A percentile compares a stretch with the other conserved stretches of the same genome.
phyloP scores from a whole-genome alignment of 1,140 invertebrate genomes.

The Holotrichia oblita region DNA sequence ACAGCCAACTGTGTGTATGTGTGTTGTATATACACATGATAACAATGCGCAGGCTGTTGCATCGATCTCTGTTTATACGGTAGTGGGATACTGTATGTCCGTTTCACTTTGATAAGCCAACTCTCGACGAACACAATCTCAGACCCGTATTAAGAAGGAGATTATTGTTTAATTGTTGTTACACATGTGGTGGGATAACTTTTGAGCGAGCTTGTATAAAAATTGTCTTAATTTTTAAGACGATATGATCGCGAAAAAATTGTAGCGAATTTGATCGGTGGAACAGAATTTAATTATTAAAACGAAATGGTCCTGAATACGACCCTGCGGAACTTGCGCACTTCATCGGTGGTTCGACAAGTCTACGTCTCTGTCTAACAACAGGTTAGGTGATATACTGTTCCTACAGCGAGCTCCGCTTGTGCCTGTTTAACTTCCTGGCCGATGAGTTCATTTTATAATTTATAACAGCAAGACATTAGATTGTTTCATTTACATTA shows the following conservation, averaged over 20 bases:
- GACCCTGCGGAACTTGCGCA: background rate
- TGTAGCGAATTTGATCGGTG: too few relatives aligned
- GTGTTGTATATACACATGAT: background rate
- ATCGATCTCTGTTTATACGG: slow-evolving; percentile 22
- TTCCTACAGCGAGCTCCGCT: background rate
- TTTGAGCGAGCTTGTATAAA: too few relatives aligned
- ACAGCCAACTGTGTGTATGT: background rate
- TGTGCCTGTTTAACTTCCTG: background rate
- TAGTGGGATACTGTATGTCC: background rate
- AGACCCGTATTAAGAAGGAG: background rate
- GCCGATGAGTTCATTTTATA: slow-evolving; percentile 31
- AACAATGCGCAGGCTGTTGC: background rate
- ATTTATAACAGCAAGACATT: slow-evolving; percentile 37
- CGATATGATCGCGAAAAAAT: too few relatives aligned
- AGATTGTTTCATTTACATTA: slow-evolving; percentile 37
- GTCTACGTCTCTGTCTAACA: background rate
- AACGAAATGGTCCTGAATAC: background rate
- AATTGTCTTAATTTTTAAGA: too few relatives aligned
- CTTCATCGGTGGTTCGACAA: background rate
- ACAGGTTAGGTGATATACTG: slow-evolving; percentile 4
- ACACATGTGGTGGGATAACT: too few relatives aligned
- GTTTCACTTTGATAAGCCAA: slow-evolving; percentile 25
- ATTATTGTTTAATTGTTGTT: background rate
- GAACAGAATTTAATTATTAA: too few relatives aligned
- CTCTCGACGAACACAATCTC: too few relatives aligned